Percentiles rank a stretch among this genome's conserved stretches.
Conservation (phyloP, 1,140 invertebrate species). For the Maconellicoccus hirsutus region DNA sequence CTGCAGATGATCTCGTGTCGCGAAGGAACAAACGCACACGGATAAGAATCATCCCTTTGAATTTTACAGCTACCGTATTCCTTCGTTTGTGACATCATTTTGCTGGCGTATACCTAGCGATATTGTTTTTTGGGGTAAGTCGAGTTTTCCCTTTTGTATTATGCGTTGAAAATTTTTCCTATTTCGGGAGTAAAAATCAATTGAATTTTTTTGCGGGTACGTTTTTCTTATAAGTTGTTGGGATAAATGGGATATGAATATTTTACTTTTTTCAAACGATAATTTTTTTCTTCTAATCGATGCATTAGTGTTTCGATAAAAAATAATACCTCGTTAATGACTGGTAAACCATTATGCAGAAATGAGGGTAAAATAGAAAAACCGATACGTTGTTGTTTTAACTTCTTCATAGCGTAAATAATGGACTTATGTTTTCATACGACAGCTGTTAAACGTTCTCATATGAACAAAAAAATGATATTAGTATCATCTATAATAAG, state of each 20-base stretch:
- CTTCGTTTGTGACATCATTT: neutral
- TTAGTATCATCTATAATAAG: neutral
- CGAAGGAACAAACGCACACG: neutral
- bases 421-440: neutral
- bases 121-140: too few species aligned
- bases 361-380: neutral
- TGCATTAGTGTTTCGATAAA: too few species aligned
- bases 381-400: neutral
- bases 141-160: too few species aligned
- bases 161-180: too few species aligned
- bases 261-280: too few species aligned
- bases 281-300: too few species aligned
- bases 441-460: neutral
- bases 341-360: neutral
- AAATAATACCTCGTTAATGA: neutral
- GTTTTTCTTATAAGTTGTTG: too few species aligned
- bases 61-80: neutral
- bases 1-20: constrained; percentile 18
- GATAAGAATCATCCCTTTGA: constrained; percentile 17
- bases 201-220: too few species aligned
- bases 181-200: too few species aligned
- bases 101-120: neutral
- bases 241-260: too few species aligned
- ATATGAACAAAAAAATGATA: neutral
- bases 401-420: neutral